Evolutionary conservation across 2,797 vertebrate genomes (phyloP), one percentile per base, ranked within the genome.

Genomic region (Platalea minor): DNA sequence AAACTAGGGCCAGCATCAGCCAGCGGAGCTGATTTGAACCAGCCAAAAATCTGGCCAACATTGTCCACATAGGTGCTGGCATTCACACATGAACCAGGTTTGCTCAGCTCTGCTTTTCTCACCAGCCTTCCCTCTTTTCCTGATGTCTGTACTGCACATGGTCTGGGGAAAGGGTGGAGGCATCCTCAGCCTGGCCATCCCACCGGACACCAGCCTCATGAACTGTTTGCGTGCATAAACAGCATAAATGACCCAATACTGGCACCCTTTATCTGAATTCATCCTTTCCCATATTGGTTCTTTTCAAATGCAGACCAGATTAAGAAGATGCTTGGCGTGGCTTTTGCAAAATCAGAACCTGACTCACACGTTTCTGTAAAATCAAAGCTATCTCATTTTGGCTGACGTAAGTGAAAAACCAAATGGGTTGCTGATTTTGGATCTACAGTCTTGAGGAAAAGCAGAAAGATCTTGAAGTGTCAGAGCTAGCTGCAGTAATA

Each of bases 401-500:
- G 28, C 25, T 18, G 56, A 10, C 1, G 2, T 43, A 37, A 73
- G n/a, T 7, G 54, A 67, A 83, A 94, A 83, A 11, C 4, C 33
- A 70, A 68, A 0, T 0, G 4, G 3, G 7, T 11, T 67, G 13
- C 19, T 60, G 11, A 33, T 19, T 84, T 78, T 50, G n/a, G 19
- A 61, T 39, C 21, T 1, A 1, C 0, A 0, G 20, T 11, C 53
- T 21, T 11, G 12, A 28, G 29, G 59, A 85, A 78, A 18, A 56
- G 29, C 17, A 74, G 28, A 74, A 89, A 89, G 17, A 25, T 35
- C 35, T 60, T 0, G 0, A 33, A 10, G 16, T 85, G 7, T 20
- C 64, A 14, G 59, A 88, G 26, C 6, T 79, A 39, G 10, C 7
- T n/a, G 51, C 14, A 48, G 13, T 28, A 29, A 37, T 6, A 57